These are phyloP conservation scores for Cyanocitta stelleri DNA, from an alignment of 2,113 vertebrate species.

Conservation along the genomic window DNA sequence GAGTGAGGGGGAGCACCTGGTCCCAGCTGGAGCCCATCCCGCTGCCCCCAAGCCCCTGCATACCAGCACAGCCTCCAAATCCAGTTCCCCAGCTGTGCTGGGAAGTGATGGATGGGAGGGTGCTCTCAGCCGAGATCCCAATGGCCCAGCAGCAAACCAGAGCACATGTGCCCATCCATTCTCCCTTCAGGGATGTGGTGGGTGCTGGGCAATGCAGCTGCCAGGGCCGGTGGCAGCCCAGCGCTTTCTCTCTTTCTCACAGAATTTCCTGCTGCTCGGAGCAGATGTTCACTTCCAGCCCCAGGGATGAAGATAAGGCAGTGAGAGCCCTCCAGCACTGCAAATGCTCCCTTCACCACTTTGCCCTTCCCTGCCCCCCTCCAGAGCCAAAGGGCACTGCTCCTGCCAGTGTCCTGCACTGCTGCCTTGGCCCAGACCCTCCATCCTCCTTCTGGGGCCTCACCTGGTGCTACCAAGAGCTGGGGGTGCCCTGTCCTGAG, in stretches of 20 bases:
- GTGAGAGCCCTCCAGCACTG: neutral
- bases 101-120: accelerated
- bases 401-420: accelerated
- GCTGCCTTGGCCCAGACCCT: accelerated
- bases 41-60: accelerated
- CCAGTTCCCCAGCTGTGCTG: accelerated
- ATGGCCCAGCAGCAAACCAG: neutral
- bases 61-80: too few species aligned
- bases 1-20: neutral
- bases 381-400: accelerated
- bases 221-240: accelerated
- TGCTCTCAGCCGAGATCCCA: accelerated
- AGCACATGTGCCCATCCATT: accelerated
- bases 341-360: accelerated
- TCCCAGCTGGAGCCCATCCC: accelerated
- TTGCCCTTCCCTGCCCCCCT: accelerated
- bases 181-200: neutral
- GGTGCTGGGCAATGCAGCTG: neutral
- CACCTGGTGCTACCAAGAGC: neutral
- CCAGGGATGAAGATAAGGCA: accelerated
- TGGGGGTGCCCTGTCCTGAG: neutral
- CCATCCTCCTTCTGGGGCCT: accelerated
- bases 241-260: accelerated
- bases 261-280: constrained; percentile 57
- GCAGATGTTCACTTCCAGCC: constrained; percentile 3